phyloP scores from a whole-genome alignment of 1,140 invertebrate species.

The Rhynchophorus ferrugineus region DNA sequence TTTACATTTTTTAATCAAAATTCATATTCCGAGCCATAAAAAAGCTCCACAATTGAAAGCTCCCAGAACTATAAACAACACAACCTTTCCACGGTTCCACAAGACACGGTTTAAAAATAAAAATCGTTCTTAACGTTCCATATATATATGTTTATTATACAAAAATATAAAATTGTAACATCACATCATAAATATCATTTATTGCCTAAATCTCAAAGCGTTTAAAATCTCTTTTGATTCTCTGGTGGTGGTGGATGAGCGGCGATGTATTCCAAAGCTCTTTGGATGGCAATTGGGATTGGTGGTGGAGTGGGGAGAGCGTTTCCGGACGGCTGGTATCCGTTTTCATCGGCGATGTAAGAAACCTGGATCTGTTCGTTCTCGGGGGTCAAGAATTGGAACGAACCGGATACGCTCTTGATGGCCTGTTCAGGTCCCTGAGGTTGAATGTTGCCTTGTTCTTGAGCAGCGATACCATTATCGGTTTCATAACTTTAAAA shows the following conservation, averaged over 20 bases:
- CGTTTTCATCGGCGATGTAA: conserved; percentile 55
- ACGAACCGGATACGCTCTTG: conserved; percentile 36
- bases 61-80: no score
- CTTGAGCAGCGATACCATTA: conserved; percentile 50
- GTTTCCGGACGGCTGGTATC: conserved; percentile 54
- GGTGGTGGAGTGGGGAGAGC: conserved; percentile 63
- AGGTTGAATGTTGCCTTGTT: conserved; percentile 38
- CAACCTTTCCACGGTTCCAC: no score
- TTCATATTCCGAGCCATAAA: no score
- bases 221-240: conserved; percentile 6
- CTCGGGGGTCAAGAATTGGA: conserved; percentile 33
- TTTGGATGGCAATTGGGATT: conserved; percentile 59
- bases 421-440: conserved; percentile 34
- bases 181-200: conserved; percentile 5
- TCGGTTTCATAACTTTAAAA: conserved; percentile 48
- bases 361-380: conserved; percentile 36
- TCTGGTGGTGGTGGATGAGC: conserved; percentile 20
- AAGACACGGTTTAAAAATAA: no score
- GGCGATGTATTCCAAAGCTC: conserved; percentile 38
- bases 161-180: not conserved
- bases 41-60: no score
- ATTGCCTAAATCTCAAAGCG: not conserved
- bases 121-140: no score
- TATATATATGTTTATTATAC: no score
- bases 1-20: no score